Base-by-base conservation (phyloP, 2,797 vertebrate genomes). In the Tragelaphus oryx region DNA sequence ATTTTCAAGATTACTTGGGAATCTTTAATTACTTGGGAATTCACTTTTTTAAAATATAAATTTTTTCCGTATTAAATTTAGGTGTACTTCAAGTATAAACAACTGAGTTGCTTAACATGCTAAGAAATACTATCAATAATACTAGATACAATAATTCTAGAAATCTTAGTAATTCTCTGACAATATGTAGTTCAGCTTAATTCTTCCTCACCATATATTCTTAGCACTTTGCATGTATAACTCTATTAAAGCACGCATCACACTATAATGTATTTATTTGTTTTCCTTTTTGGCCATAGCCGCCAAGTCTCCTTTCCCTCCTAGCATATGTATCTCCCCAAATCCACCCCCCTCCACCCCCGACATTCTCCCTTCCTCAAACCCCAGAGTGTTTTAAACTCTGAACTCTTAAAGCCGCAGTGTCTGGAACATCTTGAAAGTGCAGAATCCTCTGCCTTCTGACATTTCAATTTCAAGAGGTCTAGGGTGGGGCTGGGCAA, bases 1-100 rank as follows among this genome's bases (percentile, higher is more conserved):
- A 57, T 84, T 96, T 89, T 55, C 22, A 76, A 87, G n/a, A 78
- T 59, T 80, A 68, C 33, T 37, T 68, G 65, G 65, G 33, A 37
- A 62, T 26, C 87, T 91, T 95, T 88, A 57, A 65, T 41, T 59
- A 95, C 44, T 91, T 91, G 48, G 14, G 54, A 95, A 89, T 94
- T 91, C 20, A 80, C 22, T 92, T 85, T 90, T 90, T 94, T 86
- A 1, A 6, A 62, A 87, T 68, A n/a, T 24, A 89, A 94, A 48
- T 44, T 22, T 50, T 92, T 68, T 6, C 28, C 41, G 12, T 88
- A 22, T 83, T 93, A 81, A 55, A 78, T 87, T 95, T 97, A 91
- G 75, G 41, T 80, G 24, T 86, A 52, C 41, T 78, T 62, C 26
- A 62, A 89, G 30, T 62, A 87, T 20, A 95, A 96, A 92, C 37